These are phyloP conservation scores for Epiperipatus broadwayi DNA, from an alignment of 2,888 invertebrate species.

Conservation along the genomic window DNA sequence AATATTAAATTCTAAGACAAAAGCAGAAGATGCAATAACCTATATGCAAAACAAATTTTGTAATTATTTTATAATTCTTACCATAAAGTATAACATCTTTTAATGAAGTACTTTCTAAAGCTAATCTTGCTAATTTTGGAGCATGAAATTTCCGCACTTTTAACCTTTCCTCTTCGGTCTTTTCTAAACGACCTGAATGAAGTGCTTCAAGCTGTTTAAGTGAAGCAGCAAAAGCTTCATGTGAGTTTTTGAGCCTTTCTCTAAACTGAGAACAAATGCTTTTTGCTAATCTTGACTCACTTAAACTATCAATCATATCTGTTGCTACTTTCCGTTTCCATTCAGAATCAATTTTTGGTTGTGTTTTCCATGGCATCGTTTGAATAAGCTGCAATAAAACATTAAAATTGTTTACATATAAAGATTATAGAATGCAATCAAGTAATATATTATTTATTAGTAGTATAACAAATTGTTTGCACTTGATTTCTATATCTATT, in stretches of 20 bases:
- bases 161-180: constrained; percentile 57
- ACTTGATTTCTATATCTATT: no score
- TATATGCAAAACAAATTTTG: no score
- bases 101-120: constrained; percentile 61
- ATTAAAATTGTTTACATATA: neutral
- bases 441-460: no score
- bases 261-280: constrained; percentile 50
- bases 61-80: constrained; percentile 18
- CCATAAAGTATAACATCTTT: constrained; percentile 56
- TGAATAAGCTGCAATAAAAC: constrained; percentile 34
- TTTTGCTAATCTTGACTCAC: constrained; percentile 46
- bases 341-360: constrained; percentile 29
- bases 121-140: constrained; percentile 56
- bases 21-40: constrained; percentile 12
- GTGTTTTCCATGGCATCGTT: constrained; percentile 41
- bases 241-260: constrained; percentile 51
- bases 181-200: constrained; percentile 48
- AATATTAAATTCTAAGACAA: constrained; percentile 8
- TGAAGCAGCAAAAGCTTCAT: constrained; percentile 54
- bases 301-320: constrained; percentile 48
- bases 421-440: no score
- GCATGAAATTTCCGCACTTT: constrained; percentile 46
- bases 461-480: no score
- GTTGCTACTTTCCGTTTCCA: constrained; percentile 53
- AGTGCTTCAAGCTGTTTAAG: constrained; percentile 48